A percentile compares a stretch with the other conserved stretches of the same genome.
phyloP scores from a whole-genome alignment of 2,797 vertebrate species.

The Heterohyrax brucei region DNA sequence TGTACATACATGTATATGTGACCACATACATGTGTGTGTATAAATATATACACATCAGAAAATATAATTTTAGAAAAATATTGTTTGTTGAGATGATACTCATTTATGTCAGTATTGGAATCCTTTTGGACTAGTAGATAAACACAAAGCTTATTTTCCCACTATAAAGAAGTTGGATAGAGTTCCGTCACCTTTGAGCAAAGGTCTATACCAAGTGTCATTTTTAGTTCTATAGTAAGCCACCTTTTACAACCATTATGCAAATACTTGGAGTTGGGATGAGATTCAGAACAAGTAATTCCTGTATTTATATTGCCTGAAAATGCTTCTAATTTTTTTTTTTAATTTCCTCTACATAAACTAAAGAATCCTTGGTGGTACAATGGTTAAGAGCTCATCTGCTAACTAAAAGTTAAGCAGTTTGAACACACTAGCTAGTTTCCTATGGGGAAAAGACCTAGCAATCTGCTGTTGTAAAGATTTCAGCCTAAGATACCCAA shows the following conservation, averaged over 20 bases:
- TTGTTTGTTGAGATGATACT: background rate
- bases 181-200: background rate
- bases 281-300: slow-evolving; percentile 3
- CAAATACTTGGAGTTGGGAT: background rate
- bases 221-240: background rate
- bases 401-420: no score
- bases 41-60: background rate
- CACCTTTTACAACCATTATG: background rate
- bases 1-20: background rate
- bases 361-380: background rate
- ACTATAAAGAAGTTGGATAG: background rate
- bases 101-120: background rate
- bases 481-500: no score
- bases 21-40: background rate
- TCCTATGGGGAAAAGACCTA: no score
- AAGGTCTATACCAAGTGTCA: background rate
- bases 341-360: background rate
- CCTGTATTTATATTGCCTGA: slow-evolving; percentile 18
- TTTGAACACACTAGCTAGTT: no score
- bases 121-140: background rate
- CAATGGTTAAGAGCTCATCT: no score
- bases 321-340: background rate
- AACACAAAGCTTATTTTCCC: background rate
- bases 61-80: slow-evolving; percentile 28
- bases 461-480: no score